Evolutionary conservation across 2,888 invertebrate species (phyloP).

Genomic region (Parasteatoda lunata): DNA sequence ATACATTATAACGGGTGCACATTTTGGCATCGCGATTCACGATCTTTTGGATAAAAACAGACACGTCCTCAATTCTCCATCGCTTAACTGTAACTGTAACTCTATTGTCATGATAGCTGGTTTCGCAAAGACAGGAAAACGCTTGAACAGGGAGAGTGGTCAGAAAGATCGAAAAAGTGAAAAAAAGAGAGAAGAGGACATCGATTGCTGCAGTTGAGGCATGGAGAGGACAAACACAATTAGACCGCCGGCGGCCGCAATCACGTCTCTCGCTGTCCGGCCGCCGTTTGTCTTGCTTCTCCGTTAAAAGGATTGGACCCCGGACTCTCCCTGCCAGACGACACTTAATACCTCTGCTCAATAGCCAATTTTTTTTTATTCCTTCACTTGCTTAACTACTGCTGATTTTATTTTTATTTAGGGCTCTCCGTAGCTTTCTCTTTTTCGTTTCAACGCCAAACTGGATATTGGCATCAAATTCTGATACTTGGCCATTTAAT

Average conservation of each 20-base stretch:
- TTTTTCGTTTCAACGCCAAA: not conserved
- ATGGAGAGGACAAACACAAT: slow-evolving; percentile 66
- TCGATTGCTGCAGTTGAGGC: slow-evolving; percentile 36
- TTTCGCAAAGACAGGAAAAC: too few relatives aligned
- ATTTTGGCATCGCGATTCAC: too few relatives aligned
- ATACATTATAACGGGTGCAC: too few relatives aligned
- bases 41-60: too few relatives aligned
- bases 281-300: slow-evolving; percentile 55
- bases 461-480: not conserved
- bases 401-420: slow-evolving; percentile 22
- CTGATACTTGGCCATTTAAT: not conserved
- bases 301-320: slow-evolving; percentile 61
- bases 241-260: slow-evolving; percentile 66
- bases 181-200: slow-evolving; percentile 11
- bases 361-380: slow-evolving; percentile 13
- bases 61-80: too few relatives aligned
- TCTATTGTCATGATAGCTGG: too few relatives aligned
- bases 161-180: slow-evolving; percentile 8
- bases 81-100: too few relatives aligned
- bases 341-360: slow-evolving; percentile 55
- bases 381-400: not conserved
- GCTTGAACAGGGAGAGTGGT: slow-evolving; percentile 1
- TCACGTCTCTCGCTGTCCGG: slow-evolving; percentile 57
- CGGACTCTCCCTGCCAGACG: slow-evolving; percentile 31
- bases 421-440: not conserved